A percentile compares a stretch with the other conserved stretches of the same genome.
Conservation (phyloP, 2,113 vertebrate species). For the Clupea harengus region DNA sequence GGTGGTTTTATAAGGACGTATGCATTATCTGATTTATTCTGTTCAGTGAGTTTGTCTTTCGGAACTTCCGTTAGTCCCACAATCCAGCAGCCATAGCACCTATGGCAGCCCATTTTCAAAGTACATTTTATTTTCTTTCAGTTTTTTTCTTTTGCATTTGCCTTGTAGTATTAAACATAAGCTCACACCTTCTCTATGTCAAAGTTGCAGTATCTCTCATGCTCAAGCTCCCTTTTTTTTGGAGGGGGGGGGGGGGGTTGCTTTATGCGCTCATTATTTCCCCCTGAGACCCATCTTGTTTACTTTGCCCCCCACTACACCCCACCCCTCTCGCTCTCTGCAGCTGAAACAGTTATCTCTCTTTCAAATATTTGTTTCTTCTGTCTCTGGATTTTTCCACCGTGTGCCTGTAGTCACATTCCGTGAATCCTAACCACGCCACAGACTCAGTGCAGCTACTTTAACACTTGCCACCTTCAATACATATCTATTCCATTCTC, state of each 20-base stretch:
- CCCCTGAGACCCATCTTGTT: conserved; percentile 70
- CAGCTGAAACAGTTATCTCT: conserved; percentile 69
- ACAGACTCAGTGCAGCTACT: conserved; percentile 43
- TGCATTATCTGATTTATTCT: conserved; percentile 39
- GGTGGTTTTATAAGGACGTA: conserved; percentile 22
- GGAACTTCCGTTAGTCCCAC: neutral
- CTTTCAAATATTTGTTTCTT: conserved; percentile 77
- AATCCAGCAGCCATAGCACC: neutral
- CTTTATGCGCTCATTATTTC: conserved; percentile 47
- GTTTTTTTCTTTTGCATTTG: conserved; percentile 23
- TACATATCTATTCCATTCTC: conserved; percentile 51
- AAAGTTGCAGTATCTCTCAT: conserved; percentile 25
- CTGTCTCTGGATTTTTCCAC: conserved; percentile 56
- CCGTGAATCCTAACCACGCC: conserved; percentile 59
- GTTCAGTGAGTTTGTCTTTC: conserved; percentile 32
- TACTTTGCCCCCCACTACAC: conserved; percentile 67
- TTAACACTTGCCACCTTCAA: conserved; percentile 65
- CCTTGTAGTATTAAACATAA: neutral
- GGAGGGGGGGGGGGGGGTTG: neutral
- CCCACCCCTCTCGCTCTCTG: conserved; percentile 45
- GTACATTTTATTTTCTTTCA: conserved; percentile 6
- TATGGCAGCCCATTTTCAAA: neutral
- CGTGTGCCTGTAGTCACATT: conserved; percentile 51
- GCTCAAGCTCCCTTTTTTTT: conserved; percentile 40
- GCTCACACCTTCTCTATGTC: neutral